Evolutionary conservation across 1,140 invertebrate genomes (phyloP).

Genomic region (Laupala kohalensis): DNA sequence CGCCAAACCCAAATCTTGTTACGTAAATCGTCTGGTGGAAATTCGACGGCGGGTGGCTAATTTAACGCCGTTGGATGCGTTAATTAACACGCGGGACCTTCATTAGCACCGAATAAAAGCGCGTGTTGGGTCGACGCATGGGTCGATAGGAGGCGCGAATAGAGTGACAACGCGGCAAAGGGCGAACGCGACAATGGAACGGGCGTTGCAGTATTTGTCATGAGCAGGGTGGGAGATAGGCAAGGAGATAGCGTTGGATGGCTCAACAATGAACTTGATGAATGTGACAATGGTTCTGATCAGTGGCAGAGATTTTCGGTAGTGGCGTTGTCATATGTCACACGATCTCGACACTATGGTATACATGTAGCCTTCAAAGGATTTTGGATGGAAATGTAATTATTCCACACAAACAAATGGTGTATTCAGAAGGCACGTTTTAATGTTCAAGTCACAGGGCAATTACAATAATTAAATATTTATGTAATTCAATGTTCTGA

Average conservation of each 20-base stretch:
- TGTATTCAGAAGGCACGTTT: no score
- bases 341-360: no score
- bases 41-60: neutral
- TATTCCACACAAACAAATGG: no score
- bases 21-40: neutral
- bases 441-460: no score
- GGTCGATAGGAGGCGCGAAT: no score
- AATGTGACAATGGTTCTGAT: neutral
- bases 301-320: neutral
- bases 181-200: neutral
- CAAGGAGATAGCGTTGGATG: neutral
- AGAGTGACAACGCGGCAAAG: neutral
- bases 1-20: neutral
- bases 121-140: neutral
- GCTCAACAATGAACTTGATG: neutral
- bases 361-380: no score
- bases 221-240: neutral
- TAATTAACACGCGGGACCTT: neutral
- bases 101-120: neutral
- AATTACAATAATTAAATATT: no score
- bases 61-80: neutral
- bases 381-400: no score
- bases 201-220: neutral
- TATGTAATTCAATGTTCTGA: no score
- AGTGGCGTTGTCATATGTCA: neutral